Percentiles rank a stretch among this genome's conserved stretches.
These are phyloP conservation scores for Coccyzus lansbergi DNA, from an alignment of 2,797 vertebrate species.

Conservation along the genomic window DNA sequence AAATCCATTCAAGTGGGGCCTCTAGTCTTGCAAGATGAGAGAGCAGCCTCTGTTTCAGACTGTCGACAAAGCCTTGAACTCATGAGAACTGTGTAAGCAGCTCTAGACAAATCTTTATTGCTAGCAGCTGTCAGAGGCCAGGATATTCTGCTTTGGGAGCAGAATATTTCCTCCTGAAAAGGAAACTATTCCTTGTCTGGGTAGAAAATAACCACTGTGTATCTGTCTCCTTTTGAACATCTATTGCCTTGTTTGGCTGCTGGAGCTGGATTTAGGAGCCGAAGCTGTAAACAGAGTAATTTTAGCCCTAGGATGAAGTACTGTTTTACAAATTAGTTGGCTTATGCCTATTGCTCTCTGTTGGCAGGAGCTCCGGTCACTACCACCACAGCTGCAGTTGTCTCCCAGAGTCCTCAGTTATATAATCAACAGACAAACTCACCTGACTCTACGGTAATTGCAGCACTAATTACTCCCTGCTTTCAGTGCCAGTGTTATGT, in stretches of 20 bases:
- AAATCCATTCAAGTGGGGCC: background rate
- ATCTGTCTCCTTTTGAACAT: background rate
- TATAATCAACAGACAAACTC: slow-evolving; percentile 88
- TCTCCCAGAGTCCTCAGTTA: slow-evolving; percentile 90
- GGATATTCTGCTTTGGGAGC: background rate
- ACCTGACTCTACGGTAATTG: slow-evolving; percentile 79
- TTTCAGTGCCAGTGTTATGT: background rate
- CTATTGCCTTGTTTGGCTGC: slow-evolving; percentile 74
- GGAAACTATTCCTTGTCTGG: slow-evolving; percentile 4
- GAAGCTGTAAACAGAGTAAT: slow-evolving; percentile 41
- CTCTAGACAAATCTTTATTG: background rate
- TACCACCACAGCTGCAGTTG: slow-evolving; percentile 88
- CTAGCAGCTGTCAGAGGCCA: background rate
- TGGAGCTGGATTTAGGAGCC: slow-evolving; percentile 72
- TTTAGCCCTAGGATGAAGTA: background rate
- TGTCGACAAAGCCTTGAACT: background rate
- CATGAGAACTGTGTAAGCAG: background rate
- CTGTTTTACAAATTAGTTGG: background rate
- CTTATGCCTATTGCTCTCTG: slow-evolving; percentile 1
- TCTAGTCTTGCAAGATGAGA: background rate
- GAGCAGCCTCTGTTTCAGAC: background rate
- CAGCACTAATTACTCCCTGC: background rate
- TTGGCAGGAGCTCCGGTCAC: slow-evolving; percentile 80
- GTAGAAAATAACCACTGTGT: background rate
- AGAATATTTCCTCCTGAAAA: slow-evolving; percentile 45